A percentile compares a stretch with the other conserved stretches of the same genome.
These are phyloP conservation scores for Hexactinellida sp. DNA, from an alignment of 37 sponge, comb jelly and placozoan genomes.

Conservation along the genomic window DNA sequence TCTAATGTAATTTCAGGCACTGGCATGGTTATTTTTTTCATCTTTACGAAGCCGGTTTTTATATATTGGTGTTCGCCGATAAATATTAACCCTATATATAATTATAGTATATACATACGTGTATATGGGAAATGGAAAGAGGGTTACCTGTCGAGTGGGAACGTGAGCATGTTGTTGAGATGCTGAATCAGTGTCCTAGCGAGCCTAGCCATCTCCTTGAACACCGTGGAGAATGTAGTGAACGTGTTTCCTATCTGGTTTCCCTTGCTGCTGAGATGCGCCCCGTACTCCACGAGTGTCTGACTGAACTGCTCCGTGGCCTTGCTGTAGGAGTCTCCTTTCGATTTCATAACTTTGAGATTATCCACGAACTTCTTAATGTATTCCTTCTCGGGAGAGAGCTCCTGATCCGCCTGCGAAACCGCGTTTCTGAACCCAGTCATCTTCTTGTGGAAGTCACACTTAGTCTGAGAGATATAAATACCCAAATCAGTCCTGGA, in stretches of 20 bases:
- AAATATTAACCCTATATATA: no score
- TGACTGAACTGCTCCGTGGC: background rate
- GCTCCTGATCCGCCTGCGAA: background rate
- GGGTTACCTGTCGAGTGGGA: background rate
- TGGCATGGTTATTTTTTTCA: no score
- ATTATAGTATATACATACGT: no score
- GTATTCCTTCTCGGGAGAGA: background rate
- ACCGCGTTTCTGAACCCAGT: background rate
- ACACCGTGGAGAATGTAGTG: background rate
- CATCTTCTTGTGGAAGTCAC: conserved; percentile 12
- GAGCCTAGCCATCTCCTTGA: background rate
- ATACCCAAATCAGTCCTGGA: background rate
- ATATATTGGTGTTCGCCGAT: no score
- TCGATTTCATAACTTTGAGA: conserved; percentile 5
- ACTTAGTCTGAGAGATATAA: background rate
- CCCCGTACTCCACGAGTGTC: conserved; percentile 1
- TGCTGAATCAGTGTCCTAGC: background rate
- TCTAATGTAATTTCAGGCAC: no score
- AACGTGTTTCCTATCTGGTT: background rate
- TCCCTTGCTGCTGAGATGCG: conserved; percentile 11
- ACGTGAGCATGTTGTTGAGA: background rate
- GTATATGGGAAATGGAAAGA: no score
- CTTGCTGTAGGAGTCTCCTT: background rate
- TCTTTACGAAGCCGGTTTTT: no score
- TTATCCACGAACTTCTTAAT: background rate